Base-by-base conservation (phyloP, 2,888 invertebrate species). In the Theretra japonica region DNA sequence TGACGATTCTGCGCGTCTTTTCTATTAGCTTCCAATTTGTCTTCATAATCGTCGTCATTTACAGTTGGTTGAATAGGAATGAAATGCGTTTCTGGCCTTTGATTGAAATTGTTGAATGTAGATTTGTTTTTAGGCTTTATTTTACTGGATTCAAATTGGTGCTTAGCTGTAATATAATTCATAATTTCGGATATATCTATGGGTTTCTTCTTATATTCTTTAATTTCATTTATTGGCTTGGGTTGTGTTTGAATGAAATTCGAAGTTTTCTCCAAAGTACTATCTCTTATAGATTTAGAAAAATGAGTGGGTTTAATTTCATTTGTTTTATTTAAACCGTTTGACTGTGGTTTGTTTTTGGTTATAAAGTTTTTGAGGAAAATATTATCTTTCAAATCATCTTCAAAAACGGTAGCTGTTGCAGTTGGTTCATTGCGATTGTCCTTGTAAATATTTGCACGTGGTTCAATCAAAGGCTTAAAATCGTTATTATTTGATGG, bases 121-220 rank as follows among this genome's bases (percentile, higher is more conserved):
- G 80, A 78, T 78, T 84, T 87, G 57, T 77, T 83, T 78, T 85
- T 88, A n/a, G 88, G 82, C 74, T 86, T 90, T 50, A 91, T 76
- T 83, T 90, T 94, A 72, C 75, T 85, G 0, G 93, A 90, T 79
- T 94, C 94, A 72, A 94, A 94, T 68, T 90, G 82, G 76, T 92
- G 92, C 81, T 89, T 93, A 60, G 86, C 80, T 15, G 88, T 82
- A 62, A 94, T 86, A 70, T 85, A 93, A 77, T 92, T 93, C 21
- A 94, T 76, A 33, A 94, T 81, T 53, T 92, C 91, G 11, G 86
- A 79, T 19, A 92, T 79, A 71, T 94, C 91, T 5, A 91, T 68
- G 0, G 90, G 87, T 56, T 88, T 92, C 59, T 85, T 89, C 75
- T 86, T 82, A 4, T 78, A 73, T 5, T 70, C 60, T 78, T 88